phyloP scores from a whole-genome alignment of 1,140 invertebrate genomes.

The Caenorhabditis remanei region DNA sequence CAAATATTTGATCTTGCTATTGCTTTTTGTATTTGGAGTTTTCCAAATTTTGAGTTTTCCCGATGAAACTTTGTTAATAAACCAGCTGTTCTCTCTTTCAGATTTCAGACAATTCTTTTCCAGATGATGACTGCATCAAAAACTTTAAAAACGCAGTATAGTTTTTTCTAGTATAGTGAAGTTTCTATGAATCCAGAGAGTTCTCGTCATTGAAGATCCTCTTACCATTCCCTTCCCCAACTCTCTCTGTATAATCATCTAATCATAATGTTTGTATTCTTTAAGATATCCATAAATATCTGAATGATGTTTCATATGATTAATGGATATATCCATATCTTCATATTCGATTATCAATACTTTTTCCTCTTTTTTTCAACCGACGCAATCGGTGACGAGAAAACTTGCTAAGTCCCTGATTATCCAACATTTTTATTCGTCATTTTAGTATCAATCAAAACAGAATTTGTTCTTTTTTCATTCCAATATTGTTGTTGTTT shows the following conservation, averaged over 20 bases:
- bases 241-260: not conserved
- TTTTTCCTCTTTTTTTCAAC: not conserved
- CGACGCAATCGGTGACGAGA: not conserved
- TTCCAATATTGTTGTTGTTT: not conserved
- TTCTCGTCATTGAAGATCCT: no score
- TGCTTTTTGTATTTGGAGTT: not conserved
- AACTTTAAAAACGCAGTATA: no score
- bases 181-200: no score
- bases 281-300: not conserved
- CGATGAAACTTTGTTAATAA: slow-evolving; percentile 44
- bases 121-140: no score
- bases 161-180: no score
- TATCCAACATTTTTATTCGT: slow-evolving; percentile 17
- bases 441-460: not conserved
- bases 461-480: not conserved
- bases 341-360: not conserved
- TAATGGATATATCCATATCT: not conserved
- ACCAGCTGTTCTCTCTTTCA: not conserved
- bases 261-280: slow-evolving; percentile 11
- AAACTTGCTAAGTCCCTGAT: slow-evolving; percentile 19
- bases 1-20: not conserved
- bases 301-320: slow-evolving; percentile 2
- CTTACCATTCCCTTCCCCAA: no score
- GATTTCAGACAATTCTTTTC: not conserved
- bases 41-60: not conserved